Percentiles rank a stretch among this genome's conserved stretches.
These are phyloP conservation scores for Sandelia bainsii DNA, from an alignment of 2,797 vertebrate genomes.

Conservation along the genomic window DNA sequence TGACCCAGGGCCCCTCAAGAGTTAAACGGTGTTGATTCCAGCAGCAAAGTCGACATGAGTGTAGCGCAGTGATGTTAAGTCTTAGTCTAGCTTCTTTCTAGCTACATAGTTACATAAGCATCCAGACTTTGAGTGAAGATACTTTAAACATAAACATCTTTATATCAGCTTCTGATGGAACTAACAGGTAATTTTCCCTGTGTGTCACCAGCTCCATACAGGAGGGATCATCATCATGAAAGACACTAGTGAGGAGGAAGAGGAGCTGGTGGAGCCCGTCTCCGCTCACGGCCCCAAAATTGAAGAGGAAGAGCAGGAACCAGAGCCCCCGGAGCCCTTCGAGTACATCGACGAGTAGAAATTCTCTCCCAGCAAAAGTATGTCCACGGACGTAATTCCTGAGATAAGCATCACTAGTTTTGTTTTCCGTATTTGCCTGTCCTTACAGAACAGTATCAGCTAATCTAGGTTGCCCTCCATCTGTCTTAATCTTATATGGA, in stretches of 20 bases:
- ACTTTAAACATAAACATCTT: no score
- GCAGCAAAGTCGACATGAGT: no score
- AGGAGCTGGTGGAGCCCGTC: constrained; percentile 97
- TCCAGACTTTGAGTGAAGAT: no score
- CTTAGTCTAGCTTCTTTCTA: no score
- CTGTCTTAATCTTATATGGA: background rate
- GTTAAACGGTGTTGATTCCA: no score
- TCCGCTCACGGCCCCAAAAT: constrained; percentile 98
- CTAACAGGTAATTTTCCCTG: background rate
- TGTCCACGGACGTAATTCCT: background rate
- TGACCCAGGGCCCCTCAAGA: no score
- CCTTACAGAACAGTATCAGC: background rate
- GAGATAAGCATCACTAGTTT: background rate
- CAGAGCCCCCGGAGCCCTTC: constrained; percentile 96
- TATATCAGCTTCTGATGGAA: no score
- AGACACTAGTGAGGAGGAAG: constrained; percentile 96
- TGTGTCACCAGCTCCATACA: constrained; percentile 88
- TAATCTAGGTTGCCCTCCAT: background rate
- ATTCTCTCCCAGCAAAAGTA: constrained; percentile 36
- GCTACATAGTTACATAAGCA: no score
- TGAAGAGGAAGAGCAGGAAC: constrained; percentile 98
- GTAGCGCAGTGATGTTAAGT: no score
- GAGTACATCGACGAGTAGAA: constrained; percentile 96
- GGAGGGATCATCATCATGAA: constrained; percentile 98
- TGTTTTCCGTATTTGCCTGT: background rate